A percentile compares a stretch with the other conserved stretches of the same genome.
These are phyloP conservation scores for Ondatra zibethicus DNA, from an alignment of 2,113 vertebrate species.

Conservation along the genomic window DNA sequence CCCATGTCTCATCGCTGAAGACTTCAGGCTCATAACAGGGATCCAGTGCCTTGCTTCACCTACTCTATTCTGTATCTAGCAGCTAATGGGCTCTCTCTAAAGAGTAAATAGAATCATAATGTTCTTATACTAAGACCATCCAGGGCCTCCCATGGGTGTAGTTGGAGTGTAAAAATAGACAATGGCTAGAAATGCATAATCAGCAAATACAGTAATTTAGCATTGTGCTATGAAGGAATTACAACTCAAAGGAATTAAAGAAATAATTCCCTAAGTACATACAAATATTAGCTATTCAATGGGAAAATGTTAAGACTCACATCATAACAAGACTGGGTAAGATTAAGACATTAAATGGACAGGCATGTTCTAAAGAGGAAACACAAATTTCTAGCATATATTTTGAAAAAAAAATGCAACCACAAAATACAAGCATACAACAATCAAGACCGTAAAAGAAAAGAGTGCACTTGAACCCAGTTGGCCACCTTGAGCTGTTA, in stretches of 20 bases:
- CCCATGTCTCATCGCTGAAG: neutral
- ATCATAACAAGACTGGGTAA: neutral
- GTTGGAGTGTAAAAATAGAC: neutral
- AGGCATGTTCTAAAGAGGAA: neutral
- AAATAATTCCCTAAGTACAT: neutral
- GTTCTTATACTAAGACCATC: neutral
- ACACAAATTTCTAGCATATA: neutral
- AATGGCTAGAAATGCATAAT: neutral
- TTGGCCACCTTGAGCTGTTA: neutral
- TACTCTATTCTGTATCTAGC: neutral
- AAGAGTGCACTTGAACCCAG: neutral
- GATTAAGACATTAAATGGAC: neutral
- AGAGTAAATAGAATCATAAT: neutral
- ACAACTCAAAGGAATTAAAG: neutral
- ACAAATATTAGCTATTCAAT: neutral
- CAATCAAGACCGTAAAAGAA: neutral
- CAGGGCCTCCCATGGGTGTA: neutral
- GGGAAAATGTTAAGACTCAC: neutral
- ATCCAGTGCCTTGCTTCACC: neutral
- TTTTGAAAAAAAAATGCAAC: slow-evolving; percentile 17
- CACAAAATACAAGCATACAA: slow-evolving; percentile 29
- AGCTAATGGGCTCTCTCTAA: neutral
- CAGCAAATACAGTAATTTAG: neutral
- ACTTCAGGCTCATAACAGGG: neutral
- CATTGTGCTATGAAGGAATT: slow-evolving; percentile 18